phyloP scores from a whole-genome alignment of 1,140 invertebrate species.

The Neodiprion lecontei region DNA sequence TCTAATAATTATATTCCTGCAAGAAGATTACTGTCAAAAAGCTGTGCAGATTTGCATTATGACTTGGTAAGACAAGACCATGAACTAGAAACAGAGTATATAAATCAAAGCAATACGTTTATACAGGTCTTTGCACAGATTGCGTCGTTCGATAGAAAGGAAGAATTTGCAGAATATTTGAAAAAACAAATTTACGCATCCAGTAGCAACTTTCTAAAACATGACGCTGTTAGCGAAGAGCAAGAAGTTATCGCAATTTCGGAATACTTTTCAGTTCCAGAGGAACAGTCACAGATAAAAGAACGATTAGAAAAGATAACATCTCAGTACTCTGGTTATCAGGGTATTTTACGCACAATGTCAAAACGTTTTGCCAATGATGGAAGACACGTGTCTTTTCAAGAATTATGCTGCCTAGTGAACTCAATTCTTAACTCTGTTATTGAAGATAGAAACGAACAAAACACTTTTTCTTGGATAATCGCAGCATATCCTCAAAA shows the following conservation, averaged over 20 bases:
- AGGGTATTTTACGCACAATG: background rate
- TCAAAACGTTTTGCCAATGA: background rate
- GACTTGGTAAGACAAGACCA: too few species aligned
- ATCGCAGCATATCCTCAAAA: constrained; percentile 17
- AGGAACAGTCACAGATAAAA: background rate
- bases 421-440: constrained; percentile 8
- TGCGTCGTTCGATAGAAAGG: background rate
- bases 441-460: constrained; percentile 8
- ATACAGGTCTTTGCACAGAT: background rate
- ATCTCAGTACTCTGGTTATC: background rate
- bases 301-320: background rate
- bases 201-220: too few species aligned
- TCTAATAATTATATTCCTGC: too few species aligned
- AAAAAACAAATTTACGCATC: background rate
- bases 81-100: too few species aligned
- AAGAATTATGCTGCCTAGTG: constrained; percentile 12
- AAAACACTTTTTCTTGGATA: constrained; percentile 20
- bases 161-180: background rate
- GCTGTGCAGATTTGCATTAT: too few species aligned
- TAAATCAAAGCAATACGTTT: background rate
- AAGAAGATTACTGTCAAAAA: too few species aligned
- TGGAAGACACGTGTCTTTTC: background rate
- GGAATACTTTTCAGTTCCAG: background rate
- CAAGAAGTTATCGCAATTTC: background rate
- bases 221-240: background rate